Evolutionary conservation across 2,888 invertebrate genomes (phyloP).

Genomic region (Platycheirus rosarum): DNA sequence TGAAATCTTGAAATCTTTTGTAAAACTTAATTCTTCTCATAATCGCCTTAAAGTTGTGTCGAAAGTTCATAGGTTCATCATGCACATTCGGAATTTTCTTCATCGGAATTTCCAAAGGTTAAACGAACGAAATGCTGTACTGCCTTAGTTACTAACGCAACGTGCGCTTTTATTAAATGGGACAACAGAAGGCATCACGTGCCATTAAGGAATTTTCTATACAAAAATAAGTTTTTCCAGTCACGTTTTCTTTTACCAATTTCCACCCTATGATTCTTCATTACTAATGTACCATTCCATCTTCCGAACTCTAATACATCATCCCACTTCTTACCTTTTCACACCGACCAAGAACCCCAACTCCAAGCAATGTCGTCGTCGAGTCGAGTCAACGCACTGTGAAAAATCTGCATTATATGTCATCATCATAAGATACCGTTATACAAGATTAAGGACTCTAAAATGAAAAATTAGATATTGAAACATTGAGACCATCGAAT

Average conservation of each 20-base stretch:
- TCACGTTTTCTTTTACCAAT: conserved; percentile 25
- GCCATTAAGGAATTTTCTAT: background rate
- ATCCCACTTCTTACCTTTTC: conserved; percentile 17
- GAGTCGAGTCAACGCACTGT: conserved; percentile 12
- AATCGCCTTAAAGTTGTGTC: background rate
- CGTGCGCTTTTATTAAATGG: conserved; percentile 4
- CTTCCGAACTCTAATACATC: conserved; percentile 6
- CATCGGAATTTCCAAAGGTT: conserved; percentile 2
- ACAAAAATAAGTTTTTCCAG: conserved; percentile 8
- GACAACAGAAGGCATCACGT: conserved; percentile 29
- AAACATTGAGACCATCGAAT: conserved; percentile 12
- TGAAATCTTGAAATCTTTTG: too few relatives aligned
- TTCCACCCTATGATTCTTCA: conserved; percentile 18
- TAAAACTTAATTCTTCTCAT: too few relatives aligned
- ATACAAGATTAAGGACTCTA: conserved; percentile 53
- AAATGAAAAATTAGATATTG: conserved; percentile 47
- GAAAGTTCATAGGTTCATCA: background rate
- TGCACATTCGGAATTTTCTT: conserved; percentile 6
- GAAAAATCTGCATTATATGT: conserved; percentile 31
- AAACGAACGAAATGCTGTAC: background rate
- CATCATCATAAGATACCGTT: conserved; percentile 8
- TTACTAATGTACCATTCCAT: conserved; percentile 14
- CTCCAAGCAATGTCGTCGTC: too few relatives aligned
- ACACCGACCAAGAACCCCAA: conserved; percentile 5
- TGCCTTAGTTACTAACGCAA: background rate